Percentiles rank a stretch among this genome's conserved stretches.
These are phyloP conservation scores for Daboia siamensis DNA, from an alignment of 2,113 vertebrate species.

Conservation along the genomic window DNA sequence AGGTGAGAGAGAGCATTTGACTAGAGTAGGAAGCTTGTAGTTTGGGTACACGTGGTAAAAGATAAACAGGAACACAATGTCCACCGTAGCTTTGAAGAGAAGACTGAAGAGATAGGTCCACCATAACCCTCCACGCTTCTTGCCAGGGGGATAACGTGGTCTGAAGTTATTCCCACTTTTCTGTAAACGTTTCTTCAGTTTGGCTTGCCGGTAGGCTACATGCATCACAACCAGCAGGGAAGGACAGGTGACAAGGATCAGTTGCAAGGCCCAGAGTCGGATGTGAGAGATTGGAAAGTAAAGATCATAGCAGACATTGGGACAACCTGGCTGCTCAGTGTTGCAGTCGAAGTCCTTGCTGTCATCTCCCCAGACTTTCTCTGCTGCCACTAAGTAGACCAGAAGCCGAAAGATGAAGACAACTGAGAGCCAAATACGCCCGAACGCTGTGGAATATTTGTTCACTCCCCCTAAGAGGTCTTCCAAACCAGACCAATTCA, in stretches of 20 bases:
- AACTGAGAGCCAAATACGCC: conserved; percentile 90
- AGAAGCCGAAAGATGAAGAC: conserved; percentile 93
- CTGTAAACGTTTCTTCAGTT: conserved; percentile 68
- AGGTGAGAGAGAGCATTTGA: conserved; percentile 81
- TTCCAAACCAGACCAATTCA: conserved; percentile 92
- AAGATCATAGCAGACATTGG: conserved; percentile 89
- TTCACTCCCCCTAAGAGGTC: conserved; percentile 87
- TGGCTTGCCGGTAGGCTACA: conserved; percentile 85
- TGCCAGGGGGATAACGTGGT: conserved; percentile 75
- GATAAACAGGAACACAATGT: conserved; percentile 81
- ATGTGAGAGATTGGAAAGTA: conserved; percentile 94
- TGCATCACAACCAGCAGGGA: conserved; percentile 94
- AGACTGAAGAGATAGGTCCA: conserved; percentile 93
- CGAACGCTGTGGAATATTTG: conserved; percentile 92
- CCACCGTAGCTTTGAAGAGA: conserved; percentile 83
- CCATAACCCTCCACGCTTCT: conserved; percentile 93
- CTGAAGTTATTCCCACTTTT: conserved; percentile 52
- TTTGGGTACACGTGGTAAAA: conserved; percentile 82
- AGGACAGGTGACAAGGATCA: conserved; percentile 95
- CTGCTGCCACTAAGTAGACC: conserved; percentile 89
- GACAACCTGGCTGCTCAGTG: conserved; percentile 89
- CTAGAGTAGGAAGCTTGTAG: conserved; percentile 80
- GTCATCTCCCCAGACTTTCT: conserved; percentile 91
- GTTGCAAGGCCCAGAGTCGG: conserved; percentile 95
- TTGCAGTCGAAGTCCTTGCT: conserved; percentile 94